phyloP scores from a whole-genome alignment of 2,797 vertebrate genomes.

The Manis javanica region DNA sequence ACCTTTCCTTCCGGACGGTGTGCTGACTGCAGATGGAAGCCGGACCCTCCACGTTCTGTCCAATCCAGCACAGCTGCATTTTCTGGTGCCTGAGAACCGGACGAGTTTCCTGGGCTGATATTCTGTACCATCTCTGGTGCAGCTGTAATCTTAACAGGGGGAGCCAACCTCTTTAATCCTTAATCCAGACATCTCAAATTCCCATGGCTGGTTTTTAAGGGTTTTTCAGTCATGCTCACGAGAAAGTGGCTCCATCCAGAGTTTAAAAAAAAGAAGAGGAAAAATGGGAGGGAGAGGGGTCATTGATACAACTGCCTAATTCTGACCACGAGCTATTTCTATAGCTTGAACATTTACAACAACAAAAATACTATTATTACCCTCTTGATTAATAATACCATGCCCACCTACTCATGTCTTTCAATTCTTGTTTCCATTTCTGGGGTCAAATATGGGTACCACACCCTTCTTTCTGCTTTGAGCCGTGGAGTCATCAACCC shows the following conservation, averaged over 20 bases:
- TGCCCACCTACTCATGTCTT: slow-evolving; percentile 79
- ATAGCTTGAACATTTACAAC: slow-evolving; percentile 84
- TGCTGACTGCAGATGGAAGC: background rate
- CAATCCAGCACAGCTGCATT: slow-evolving; percentile 85
- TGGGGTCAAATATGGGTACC: slow-evolving; percentile 68
- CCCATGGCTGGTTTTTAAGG: slow-evolving; percentile 83
- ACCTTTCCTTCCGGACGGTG: background rate
- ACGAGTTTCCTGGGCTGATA: slow-evolving; percentile 86
- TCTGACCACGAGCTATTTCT: slow-evolving; percentile 84
- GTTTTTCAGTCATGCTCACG: slow-evolving; percentile 87
- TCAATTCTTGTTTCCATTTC: slow-evolving; percentile 78
- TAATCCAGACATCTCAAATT: slow-evolving; percentile 88
- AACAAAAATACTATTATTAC: slow-evolving; percentile 78
- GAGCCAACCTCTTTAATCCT: slow-evolving; percentile 88
- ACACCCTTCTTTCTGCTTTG: slow-evolving; percentile 83
- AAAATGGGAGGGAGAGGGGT: background rate
- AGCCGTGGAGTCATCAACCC: slow-evolving; percentile 78
- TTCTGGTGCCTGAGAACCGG: slow-evolving; percentile 87
- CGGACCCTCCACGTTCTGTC: slow-evolving; percentile 69
- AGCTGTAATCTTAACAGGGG: slow-evolving; percentile 88
- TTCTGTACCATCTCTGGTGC: slow-evolving; percentile 88
- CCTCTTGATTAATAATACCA: slow-evolving; percentile 5
- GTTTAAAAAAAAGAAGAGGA: slow-evolving; percentile 20
- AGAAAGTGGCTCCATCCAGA: slow-evolving; percentile 85
- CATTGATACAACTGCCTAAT: slow-evolving; percentile 82